Percentiles rank a stretch among this genome's conserved stretches.
Evolutionary conservation across 1,140 invertebrate species (phyloP).

Genomic region (Phenacoccus solenopsis): DNA sequence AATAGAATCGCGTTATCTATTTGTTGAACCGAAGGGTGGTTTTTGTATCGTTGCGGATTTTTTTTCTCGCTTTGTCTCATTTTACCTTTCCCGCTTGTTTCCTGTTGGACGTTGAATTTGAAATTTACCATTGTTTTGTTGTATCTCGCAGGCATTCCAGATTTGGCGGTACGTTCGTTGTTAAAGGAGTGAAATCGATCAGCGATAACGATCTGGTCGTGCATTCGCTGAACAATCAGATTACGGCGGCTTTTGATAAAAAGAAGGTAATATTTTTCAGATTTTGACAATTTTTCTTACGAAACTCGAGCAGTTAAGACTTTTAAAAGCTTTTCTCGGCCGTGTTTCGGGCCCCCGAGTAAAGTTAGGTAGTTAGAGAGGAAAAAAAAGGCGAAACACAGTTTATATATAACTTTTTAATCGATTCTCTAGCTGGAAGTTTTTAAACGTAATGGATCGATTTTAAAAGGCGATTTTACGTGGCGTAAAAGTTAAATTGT

Average conservation of each 20-base stretch:
- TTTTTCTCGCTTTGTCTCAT: not conserved
- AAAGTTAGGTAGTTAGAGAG: too few species aligned
- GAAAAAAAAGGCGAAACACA: too few species aligned
- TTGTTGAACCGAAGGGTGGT: not conserved
- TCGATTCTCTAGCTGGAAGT: not conserved
- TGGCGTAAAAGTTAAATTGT: not conserved
- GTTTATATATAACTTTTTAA: not conserved
- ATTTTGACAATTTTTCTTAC: not conserved
- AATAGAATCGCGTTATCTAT: not conserved
- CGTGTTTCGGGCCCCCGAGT: too few species aligned
- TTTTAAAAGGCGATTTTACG: not conserved
- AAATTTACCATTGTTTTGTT: slow-evolving; percentile 25
- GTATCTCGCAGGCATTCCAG: slow-evolving; percentile 60
- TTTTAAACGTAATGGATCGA: not conserved
- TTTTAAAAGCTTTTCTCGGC: not conserved
- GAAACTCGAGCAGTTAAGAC: too few species aligned
- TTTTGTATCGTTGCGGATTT: not conserved
- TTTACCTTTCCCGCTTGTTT: too few species aligned
- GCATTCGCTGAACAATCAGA: slow-evolving; percentile 66
- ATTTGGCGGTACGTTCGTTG: slow-evolving; percentile 83
- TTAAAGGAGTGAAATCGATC: slow-evolving; percentile 87
- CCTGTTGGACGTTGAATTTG: too few species aligned
- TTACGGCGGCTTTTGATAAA: slow-evolving; percentile 32
- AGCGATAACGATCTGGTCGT: slow-evolving; percentile 80
- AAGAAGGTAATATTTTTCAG: slow-evolving; percentile 19